Evolutionary conservation across 2,888 invertebrate species (phyloP).

Genomic region (Pterobdella sp.): DNA sequence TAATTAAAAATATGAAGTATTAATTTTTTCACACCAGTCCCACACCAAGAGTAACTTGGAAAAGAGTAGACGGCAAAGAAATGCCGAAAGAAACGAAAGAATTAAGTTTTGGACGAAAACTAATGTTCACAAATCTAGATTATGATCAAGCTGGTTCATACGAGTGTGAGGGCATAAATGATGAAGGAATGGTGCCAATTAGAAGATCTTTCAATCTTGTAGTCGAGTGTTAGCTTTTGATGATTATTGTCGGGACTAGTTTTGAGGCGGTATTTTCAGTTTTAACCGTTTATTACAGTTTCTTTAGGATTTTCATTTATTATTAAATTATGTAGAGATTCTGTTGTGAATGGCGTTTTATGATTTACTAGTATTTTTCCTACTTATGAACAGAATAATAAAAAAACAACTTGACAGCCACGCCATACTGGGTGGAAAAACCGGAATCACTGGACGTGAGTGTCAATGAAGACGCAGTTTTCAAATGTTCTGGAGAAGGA

Average conservation of each 20-base stretch:
- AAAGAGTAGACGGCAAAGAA: slow-evolving; percentile 62
- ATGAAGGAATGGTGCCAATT: slow-evolving; percentile 42
- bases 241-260: too few relatives aligned
- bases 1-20: not conserved
- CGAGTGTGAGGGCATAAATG: slow-evolving; percentile 63
- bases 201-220: slow-evolving; percentile 48
- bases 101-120: slow-evolving; percentile 87
- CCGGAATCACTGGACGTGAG: slow-evolving; percentile 79
- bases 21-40: slow-evolving; percentile 58
- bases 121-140: slow-evolving; percentile 53
- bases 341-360: too few relatives aligned
- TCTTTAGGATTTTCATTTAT: too few relatives aligned
- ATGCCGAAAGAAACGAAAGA: slow-evolving; percentile 55
- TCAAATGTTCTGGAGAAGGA: slow-evolving; percentile 79
- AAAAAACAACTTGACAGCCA: too few relatives aligned
- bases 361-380: too few relatives aligned
- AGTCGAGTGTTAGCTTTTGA: slow-evolving; percentile 50
- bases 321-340: too few relatives aligned
- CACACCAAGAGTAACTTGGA: slow-evolving; percentile 86
- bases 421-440: slow-evolving; percentile 76
- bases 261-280: too few relatives aligned
- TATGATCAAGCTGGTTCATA: slow-evolving; percentile 78
- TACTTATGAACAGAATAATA: too few relatives aligned
- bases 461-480: slow-evolving; percentile 79
- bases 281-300: too few relatives aligned